Conservation (phyloP, 2,113 vertebrate genomes). For the Lagopus leucura region DNA sequence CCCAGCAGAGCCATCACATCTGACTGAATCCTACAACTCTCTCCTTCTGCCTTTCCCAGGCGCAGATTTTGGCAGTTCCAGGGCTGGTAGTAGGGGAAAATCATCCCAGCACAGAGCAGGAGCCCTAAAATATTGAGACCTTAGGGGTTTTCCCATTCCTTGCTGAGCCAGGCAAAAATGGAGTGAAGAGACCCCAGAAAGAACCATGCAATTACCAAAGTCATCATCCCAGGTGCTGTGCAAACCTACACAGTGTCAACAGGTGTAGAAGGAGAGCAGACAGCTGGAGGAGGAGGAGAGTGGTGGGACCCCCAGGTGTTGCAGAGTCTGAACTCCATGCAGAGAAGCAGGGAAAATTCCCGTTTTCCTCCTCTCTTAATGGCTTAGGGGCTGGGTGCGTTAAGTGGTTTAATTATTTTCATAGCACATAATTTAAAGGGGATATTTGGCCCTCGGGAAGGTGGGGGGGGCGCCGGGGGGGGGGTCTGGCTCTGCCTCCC, state of each 20-base stretch:
- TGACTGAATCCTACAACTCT: not conserved
- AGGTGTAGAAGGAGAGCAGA: too few relatives aligned
- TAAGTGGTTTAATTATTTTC: not conserved
- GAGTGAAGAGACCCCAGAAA: not conserved
- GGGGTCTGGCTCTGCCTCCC: not conserved
- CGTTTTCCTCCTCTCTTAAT: not conserved
- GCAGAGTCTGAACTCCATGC: not conserved
- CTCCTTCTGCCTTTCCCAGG: not conserved
- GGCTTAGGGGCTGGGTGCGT: rapidly evolving
- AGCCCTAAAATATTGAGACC: not conserved
- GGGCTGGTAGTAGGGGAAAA: not conserved
- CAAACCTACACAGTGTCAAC: not conserved
- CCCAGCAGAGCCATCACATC: not conserved
- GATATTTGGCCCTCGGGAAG: not conserved
- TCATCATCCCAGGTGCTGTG: not conserved
- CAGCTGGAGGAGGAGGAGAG: not conserved
- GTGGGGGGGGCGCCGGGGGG: not conserved
- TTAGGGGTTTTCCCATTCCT: not conserved
- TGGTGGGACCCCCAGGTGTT: rapidly evolving
- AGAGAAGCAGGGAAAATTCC: rapidly evolving
- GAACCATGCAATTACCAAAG: not conserved
- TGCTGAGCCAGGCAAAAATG: not conserved
- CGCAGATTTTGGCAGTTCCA: not conserved
- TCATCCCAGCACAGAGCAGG: not conserved
- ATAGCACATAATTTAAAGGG: not conserved